Conservation (phyloP, 2,113 vertebrate species). For the Pterocles burchelli region DNA sequence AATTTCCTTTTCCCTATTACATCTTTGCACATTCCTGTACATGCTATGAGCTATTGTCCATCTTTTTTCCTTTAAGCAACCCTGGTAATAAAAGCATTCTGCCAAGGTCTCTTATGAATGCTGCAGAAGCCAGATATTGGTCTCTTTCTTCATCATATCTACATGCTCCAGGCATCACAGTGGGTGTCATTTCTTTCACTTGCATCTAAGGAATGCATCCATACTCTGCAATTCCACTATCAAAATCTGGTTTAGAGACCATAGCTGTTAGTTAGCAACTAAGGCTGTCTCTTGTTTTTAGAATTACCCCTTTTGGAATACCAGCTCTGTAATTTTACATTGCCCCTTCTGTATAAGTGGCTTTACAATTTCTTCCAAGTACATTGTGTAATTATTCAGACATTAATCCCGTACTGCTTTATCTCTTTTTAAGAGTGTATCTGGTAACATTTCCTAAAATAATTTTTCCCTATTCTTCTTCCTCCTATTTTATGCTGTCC, state of each 20-base stretch:
- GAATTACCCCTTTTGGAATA: not conserved
- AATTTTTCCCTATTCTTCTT: not conserved
- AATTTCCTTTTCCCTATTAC: not conserved
- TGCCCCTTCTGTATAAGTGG: not conserved
- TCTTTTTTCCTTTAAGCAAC: not conserved
- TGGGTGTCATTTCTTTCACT: not conserved
- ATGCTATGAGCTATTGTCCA: fast-evolving
- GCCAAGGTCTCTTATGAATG: not conserved
- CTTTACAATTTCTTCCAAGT: not conserved
- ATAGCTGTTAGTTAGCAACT: fast-evolving
- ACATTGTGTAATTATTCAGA: not conserved
- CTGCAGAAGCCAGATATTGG: not conserved
- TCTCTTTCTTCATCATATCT: not conserved
- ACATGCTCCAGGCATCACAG: not conserved
- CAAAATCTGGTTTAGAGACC: not conserved
- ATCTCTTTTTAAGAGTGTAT: not conserved
- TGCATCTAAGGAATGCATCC: fast-evolving
- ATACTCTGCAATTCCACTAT: not conserved
- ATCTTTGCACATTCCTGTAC: fast-evolving
- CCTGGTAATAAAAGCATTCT: not conserved
- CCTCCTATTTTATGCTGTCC: not conserved
- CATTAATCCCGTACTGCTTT: not conserved
- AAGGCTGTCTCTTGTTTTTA: not conserved
- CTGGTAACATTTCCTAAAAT: fast-evolving
- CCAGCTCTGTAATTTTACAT: not conserved